Base-by-base conservation (phyloP, 2,113 vertebrate species). In the Equus przewalskii region DNA sequence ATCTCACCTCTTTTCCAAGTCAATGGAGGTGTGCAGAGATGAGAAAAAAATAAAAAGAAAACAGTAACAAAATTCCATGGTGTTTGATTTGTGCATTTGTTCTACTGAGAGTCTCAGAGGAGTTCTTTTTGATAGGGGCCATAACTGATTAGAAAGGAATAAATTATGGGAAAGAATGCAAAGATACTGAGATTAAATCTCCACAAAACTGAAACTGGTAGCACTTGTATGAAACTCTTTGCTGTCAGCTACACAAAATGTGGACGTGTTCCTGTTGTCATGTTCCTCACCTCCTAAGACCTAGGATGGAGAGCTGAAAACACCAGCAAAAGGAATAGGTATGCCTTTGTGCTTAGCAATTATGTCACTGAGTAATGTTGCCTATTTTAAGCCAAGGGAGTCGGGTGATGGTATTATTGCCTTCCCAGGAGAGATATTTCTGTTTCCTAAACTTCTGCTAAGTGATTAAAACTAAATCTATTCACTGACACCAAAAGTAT, bases 81-180 rank as follows among this genome's bases (percentile, higher is more conserved):
- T 86, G 76, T 97, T 97, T 98, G 95, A 98, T 98, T 97, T 97
- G 98, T 97, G 92, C 97, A 98, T 98, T 97, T 97, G 88, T 98
- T 98, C 90, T 90, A 92, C 98, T 0, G 7, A 96, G 92, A 91
- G 91, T 79, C 96, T 98, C 91, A 65, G 54, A 60, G 26, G 93
- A 90, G 91, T 41, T 3, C 67, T 96, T 97, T 97, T 98, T 2
- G 11, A 89, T 96, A 97, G 98, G 85, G 93, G 94, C 95, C 54
- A 2, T 49, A 90, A 98, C 95, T 94, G 94, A 97, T 98, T 97
- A 97, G 97, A 98, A 97, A 98, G 96, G 98, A 98, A 98, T 96
- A 97, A 97, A 97, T 96, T 97, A 94, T 94, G 78, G 97, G 95
- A 92, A 96, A 33, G 49, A 96, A 97, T 95, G 13, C 51, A 97